A percentile compares a stretch with the other conserved stretches of the same genome.
Conservation (phyloP, 2,113 vertebrate genomes). For the Pygoscelis adeliae region DNA sequence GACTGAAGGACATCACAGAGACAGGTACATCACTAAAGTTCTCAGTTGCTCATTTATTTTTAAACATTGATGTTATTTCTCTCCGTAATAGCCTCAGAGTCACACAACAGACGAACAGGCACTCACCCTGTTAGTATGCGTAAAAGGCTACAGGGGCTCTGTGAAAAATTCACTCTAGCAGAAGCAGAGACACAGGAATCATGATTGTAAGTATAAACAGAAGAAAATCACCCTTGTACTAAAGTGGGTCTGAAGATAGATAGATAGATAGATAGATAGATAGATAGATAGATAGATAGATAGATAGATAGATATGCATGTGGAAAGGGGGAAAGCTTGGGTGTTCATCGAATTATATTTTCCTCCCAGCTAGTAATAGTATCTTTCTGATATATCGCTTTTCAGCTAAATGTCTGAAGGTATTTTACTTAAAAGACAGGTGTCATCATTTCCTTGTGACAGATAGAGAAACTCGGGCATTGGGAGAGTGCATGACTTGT, state of each 20-base stretch:
- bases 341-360: background rate
- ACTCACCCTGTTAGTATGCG: slow-evolving; percentile 2
- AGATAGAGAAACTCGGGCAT: background rate
- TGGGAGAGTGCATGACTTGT: background rate
- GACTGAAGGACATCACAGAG: background rate
- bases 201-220: background rate
- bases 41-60: background rate
- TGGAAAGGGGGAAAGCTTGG: background rate
- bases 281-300: too few species aligned
- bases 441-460: background rate
- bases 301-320: background rate
- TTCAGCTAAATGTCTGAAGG: background rate
- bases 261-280: too few species aligned
- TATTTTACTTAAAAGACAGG: background rate
- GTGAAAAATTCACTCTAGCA: background rate
- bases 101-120: background rate
- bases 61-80: background rate
- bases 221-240: background rate
- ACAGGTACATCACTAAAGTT: background rate
- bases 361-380: background rate
- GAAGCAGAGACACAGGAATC: slow-evolving; percentile 13
- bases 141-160: slow-evolving; percentile 12
- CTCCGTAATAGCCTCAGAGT: background rate
- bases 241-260: background rate
- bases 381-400: background rate